Conservation (phyloP, 2,888 invertebrate genomes). For the Craniophora ligustri region DNA sequence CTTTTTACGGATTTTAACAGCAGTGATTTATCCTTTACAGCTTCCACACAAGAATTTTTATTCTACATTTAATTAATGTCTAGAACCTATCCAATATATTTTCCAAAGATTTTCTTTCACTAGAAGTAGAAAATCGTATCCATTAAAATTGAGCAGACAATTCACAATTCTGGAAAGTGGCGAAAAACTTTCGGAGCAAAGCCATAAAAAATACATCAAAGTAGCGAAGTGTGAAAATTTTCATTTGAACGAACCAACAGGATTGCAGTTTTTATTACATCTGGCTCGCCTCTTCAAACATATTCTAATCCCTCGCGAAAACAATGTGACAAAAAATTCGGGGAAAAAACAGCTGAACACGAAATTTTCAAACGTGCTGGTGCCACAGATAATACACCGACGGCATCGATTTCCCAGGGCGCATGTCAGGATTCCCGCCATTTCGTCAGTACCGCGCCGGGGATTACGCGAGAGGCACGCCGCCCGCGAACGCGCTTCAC, state of each 20-base stretch:
- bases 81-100: too few relatives aligned
- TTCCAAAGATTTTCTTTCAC: too few relatives aligned
- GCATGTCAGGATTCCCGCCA: slow-evolving; percentile 80
- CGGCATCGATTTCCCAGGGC: slow-evolving; percentile 84
- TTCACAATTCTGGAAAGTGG: background rate
- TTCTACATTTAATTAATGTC: too few relatives aligned
- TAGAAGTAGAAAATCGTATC: too few relatives aligned
- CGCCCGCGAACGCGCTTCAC: slow-evolving; percentile 43
- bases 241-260: slow-evolving; percentile 5
- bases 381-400: slow-evolving; percentile 47
- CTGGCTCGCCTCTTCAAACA: slow-evolving; percentile 22
- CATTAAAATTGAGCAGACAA: too few relatives aligned
- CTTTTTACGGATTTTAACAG: too few relatives aligned
- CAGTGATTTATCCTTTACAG: too few relatives aligned
- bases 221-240: slow-evolving; percentile 33
- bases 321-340: slow-evolving; percentile 32
- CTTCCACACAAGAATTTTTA: too few relatives aligned
- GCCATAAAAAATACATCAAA: slow-evolving; percentile 15
- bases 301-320: slow-evolving; percentile 45
- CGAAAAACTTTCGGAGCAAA: slow-evolving; percentile 8
- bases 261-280: slow-evolving; percentile 32
- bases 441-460: slow-evolving; percentile 67
- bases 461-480: slow-evolving; percentile 51
- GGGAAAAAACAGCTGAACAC: slow-evolving; percentile 46
- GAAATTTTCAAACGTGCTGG: slow-evolving; percentile 38